A percentile compares a stretch with the other conserved stretches of the same genome.
Evolutionary conservation across 2,797 vertebrate species (phyloP).

Genomic region (Salarias fasciatus): DNA sequence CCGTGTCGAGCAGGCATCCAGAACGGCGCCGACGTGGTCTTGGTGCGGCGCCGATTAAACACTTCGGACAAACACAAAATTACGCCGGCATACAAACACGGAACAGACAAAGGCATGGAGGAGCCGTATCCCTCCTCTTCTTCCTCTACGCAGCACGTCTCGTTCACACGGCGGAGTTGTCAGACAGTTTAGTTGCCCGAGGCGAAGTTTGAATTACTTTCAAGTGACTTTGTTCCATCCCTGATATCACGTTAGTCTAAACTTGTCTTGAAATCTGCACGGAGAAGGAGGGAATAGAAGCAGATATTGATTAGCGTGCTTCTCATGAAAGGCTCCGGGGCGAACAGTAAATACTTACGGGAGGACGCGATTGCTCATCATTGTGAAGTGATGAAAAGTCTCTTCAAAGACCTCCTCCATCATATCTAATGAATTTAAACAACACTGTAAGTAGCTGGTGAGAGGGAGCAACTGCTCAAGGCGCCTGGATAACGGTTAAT

Average conservation of each 20-base stretch:
- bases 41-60: slow-evolving; percentile 17
- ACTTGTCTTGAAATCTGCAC: slow-evolving; percentile 75
- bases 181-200: slow-evolving; percentile 61
- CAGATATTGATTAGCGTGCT: slow-evolving; percentile 69
- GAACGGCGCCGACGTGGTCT: slow-evolving; percentile 1
- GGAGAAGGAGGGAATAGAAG: slow-evolving; percentile 46
- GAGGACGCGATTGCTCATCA: slow-evolving; percentile 34
- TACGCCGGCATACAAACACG: neutral
- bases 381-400: slow-evolving; percentile 30
- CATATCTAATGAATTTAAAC: slow-evolving; percentile 40
- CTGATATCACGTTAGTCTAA: slow-evolving; percentile 72
- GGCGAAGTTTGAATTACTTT: slow-evolving; percentile 76
- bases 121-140: slow-evolving; percentile 34
- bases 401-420: slow-evolving; percentile 10
- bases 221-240: slow-evolving; percentile 75
- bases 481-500: slow-evolving; percentile 34
- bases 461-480: slow-evolving; percentile 16
- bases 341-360: slow-evolving; percentile 47
- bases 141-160: slow-evolving; percentile 32
- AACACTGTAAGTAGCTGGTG: slow-evolving; percentile 19
- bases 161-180: slow-evolving; percentile 41
- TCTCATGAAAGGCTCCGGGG: slow-evolving; percentile 47
- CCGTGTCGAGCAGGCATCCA: slow-evolving; percentile 15
- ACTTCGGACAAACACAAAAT: slow-evolving; percentile 13
- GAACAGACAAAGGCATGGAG: slow-evolving; percentile 19